phyloP scores from a whole-genome alignment of 2,113 vertebrate genomes.

The Dipodomys stephensi region DNA sequence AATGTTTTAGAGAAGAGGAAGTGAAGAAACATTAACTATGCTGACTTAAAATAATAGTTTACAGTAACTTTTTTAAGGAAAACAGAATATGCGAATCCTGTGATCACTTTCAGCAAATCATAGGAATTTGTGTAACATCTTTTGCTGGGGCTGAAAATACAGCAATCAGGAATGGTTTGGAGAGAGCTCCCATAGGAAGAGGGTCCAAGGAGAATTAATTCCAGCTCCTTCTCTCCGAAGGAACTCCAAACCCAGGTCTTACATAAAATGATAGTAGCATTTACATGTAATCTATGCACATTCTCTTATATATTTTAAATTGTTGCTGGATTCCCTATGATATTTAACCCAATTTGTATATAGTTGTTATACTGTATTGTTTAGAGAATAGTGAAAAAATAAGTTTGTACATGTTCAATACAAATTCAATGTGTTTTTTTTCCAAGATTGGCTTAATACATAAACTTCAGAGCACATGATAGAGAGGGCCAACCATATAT shows the following conservation, averaged over 20 bases:
- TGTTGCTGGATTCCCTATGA: background rate
- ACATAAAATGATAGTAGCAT: background rate
- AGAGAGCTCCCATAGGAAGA: background rate
- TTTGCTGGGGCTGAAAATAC: background rate
- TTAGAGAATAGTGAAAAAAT: background rate
- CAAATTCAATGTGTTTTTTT: background rate
- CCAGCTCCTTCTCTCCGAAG: background rate
- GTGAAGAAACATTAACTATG: background rate
- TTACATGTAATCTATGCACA: background rate
- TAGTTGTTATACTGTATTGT: background rate
- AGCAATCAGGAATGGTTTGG: background rate
- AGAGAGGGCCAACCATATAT: background rate
- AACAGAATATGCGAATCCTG: background rate
- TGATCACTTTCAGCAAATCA: background rate
- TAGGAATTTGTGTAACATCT: background rate
- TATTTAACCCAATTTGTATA: background rate
- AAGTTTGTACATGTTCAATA: background rate
- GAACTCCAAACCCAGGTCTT: background rate
- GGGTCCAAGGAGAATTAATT: background rate
- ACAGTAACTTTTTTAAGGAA: conserved; percentile 1
- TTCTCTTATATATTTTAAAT: background rate
- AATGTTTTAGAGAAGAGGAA: background rate
- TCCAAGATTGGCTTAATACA: background rate
- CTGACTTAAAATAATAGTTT: conserved; percentile 33
- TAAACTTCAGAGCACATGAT: background rate